These are phyloP conservation scores for Trichoplusia ni DNA, from an alignment of 1,140 invertebrate species.

Conservation along the genomic window DNA sequence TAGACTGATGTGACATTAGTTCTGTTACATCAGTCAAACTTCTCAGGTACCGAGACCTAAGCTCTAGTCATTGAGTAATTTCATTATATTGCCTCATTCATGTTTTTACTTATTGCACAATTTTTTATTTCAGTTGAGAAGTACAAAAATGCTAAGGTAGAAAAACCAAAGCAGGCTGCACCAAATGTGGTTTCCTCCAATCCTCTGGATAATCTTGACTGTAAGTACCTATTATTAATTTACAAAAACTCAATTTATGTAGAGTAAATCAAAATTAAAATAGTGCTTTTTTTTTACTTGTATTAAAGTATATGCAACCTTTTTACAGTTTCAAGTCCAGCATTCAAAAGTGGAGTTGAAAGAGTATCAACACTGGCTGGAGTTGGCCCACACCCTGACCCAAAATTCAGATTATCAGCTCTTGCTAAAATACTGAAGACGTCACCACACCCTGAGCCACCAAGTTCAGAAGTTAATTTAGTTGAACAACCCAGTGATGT, in stretches of 20 bases:
- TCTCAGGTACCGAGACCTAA: no score
- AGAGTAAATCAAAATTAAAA: not conserved
- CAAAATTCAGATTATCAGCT: slow-evolving; percentile 75
- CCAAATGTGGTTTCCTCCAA: slow-evolving; percentile 89
- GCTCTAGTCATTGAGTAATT: no score
- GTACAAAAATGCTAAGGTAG: slow-evolving; percentile 86
- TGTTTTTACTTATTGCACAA: not conserved
- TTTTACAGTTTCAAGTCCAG: slow-evolving; percentile 88
- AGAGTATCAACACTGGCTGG: slow-evolving; percentile 66
- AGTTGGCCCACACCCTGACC: slow-evolving; percentile 74
- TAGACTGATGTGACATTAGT: no score
- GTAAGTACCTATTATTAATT: no score
- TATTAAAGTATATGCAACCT: not conserved
- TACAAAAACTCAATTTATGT: no score
- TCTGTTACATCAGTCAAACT: no score
- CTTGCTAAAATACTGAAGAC: slow-evolving; percentile 91
- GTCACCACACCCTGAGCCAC: slow-evolving; percentile 90
- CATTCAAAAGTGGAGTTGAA: slow-evolving; percentile 91
- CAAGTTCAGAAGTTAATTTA: slow-evolving; percentile 83
- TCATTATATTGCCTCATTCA: no score
- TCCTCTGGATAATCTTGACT: slow-evolving; percentile 92
- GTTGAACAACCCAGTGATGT: slow-evolving; percentile 86
- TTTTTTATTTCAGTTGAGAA: slow-evolving; percentile 84
- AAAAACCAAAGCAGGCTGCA: slow-evolving; percentile 80
- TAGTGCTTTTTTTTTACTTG: not conserved